phyloP scores from a whole-genome alignment of 2,113 vertebrate species.

The Notiomystis cincta region DNA sequence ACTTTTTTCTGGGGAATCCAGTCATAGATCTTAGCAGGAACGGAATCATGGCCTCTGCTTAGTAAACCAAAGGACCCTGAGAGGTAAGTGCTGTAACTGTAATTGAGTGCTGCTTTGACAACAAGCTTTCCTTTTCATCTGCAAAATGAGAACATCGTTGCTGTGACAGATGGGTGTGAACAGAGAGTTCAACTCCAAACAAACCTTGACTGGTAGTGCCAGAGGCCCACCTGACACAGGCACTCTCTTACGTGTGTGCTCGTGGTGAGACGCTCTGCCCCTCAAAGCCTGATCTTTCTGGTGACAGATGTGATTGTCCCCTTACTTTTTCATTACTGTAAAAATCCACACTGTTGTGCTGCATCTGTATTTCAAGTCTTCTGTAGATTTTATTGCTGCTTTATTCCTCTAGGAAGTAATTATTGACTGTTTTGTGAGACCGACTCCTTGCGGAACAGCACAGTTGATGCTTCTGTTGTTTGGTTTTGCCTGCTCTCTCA shows the following conservation, averaged over 20 bases:
- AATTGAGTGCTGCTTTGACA: neutral
- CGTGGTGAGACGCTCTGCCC: rapidly evolving
- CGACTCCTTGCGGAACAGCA: neutral
- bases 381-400: neutral
- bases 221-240: neutral
- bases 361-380: neutral
- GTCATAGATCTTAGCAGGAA: neutral
- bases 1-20: neutral
- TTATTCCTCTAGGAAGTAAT: neutral
- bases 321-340: neutral
- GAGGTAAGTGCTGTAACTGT: neutral
- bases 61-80: neutral
- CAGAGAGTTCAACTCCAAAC: neutral
- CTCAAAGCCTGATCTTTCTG: neutral
- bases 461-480: neutral
- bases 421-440: neutral
- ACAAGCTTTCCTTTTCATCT: neutral
- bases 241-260: neutral
- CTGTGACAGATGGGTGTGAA: neutral
- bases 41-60: neutral
- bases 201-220: neutral
- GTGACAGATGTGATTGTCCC: neutral
- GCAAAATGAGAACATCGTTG: neutral
- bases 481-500: neutral
- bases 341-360: neutral